A percentile compares a stretch with the other conserved stretches of the same genome.
Conservation (phyloP, 2,888 invertebrate genomes). For the Heliconius cydno region DNA sequence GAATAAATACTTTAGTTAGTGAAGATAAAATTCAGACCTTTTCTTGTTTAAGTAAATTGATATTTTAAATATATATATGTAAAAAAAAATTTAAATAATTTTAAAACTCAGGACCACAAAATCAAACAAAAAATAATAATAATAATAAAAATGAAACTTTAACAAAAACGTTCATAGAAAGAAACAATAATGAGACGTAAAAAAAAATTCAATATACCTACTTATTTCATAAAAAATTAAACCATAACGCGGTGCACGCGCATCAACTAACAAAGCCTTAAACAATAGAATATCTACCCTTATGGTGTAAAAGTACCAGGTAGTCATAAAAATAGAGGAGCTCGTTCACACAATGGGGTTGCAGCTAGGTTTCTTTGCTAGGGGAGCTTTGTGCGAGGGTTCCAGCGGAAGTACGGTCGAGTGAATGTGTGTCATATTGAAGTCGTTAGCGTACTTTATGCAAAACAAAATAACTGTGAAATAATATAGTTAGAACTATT, state of each 20-base stretch:
- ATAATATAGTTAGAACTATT: neutral
- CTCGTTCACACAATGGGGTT: slow-evolving; percentile 45
- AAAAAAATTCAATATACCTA: no score
- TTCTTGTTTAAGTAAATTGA: no score
- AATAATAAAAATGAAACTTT: no score
- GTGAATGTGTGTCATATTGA: slow-evolving; percentile 21
- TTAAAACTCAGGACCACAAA: no score
- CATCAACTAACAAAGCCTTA: neutral
- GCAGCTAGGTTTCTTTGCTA: slow-evolving; percentile 37
- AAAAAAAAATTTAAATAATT: no score
- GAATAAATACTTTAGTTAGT: no score
- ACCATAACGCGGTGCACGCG: neutral
- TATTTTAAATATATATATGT: no score
- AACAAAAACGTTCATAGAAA: no score
- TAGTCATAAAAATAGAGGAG: slow-evolving; percentile 64
- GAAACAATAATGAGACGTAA: no score
- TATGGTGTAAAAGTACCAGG: slow-evolving; percentile 71
- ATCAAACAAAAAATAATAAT: no score
- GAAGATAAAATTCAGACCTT: no score
- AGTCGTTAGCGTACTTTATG: neutral
- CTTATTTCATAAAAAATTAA: neutral
- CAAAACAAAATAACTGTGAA: neutral
- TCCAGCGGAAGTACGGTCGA: slow-evolving; percentile 32
- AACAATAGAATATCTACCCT: slow-evolving; percentile 67
- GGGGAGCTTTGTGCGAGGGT: slow-evolving; percentile 36